phyloP scores from a whole-genome alignment of 1,140 invertebrate species.

The Kradibia gibbosae region DNA sequence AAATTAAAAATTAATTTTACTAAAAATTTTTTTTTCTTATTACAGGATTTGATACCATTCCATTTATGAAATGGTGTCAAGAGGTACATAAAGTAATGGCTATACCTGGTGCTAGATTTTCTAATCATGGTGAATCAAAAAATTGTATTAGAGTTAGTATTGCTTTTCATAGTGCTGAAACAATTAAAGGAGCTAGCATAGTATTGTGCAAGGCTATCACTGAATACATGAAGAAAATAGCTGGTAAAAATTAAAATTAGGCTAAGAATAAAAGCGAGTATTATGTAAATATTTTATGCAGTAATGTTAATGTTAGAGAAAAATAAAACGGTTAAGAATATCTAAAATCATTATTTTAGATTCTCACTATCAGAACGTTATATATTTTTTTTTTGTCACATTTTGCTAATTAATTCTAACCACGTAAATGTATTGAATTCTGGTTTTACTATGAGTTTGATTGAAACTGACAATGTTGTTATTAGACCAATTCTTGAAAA shows the following conservation, averaged over 20 bases:
- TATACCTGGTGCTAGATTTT: slow-evolving; percentile 72
- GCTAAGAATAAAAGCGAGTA: slow-evolving; percentile 33
- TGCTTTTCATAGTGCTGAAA: slow-evolving; percentile 68
- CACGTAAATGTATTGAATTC: too few species aligned
- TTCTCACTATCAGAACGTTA: too few species aligned
- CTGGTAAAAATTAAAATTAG: background rate
- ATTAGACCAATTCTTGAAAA: too few species aligned
- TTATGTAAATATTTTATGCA: slow-evolving; percentile 36
- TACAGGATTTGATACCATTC: slow-evolving; percentile 60
- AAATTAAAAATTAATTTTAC: too few species aligned
- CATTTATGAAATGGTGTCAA: slow-evolving; percentile 67
- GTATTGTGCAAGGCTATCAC: slow-evolving; percentile 61
- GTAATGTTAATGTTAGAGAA: slow-evolving; percentile 10
- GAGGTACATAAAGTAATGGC: slow-evolving; percentile 68
- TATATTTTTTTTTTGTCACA: too few species aligned
- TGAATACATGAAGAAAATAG: slow-evolving; percentile 52
- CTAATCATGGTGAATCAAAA: slow-evolving; percentile 59
- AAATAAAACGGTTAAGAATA: too few species aligned
- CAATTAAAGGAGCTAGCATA: slow-evolving; percentile 57
- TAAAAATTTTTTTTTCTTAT: background rate
- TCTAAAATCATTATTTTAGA: too few species aligned
- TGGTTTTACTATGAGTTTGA: too few species aligned
- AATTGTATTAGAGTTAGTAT: slow-evolving; percentile 72
- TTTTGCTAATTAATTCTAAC: too few species aligned
- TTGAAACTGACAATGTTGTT: too few species aligned